Evolutionary conservation across 2,888 invertebrate species (phyloP), one percentile per base, ranked within the genome.

Genomic region (Reticulitermes lucifugus): DNA sequence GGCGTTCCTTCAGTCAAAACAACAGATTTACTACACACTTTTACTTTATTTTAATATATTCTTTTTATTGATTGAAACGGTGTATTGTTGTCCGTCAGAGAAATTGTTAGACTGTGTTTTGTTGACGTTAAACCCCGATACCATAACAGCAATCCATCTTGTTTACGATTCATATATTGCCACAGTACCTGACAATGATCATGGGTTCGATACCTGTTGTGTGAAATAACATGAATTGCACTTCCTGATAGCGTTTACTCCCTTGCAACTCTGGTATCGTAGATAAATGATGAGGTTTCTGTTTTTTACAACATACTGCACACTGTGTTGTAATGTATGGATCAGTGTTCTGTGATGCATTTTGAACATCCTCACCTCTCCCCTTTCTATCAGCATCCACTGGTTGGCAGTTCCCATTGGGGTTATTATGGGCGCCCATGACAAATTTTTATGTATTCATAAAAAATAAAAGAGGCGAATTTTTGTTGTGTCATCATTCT

Each of bases 401-500:
- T 77, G 77, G 77, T n/a, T 79, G 65, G 75, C 85, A 81, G 55
- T 85, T 85, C 85, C 85, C 80, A 79, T 75, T 75, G 85, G 73
- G 75, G 85, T 73, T 85, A 85, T 85, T 85, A 85, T 82, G 81
- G 85, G 59, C 85, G 46, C 77, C 85, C 86, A 83, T 86, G 86
- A 85, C 86, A 86, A 86, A 86, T 86, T 86, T 85, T 86, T 80
- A 86, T 85, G 86, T 82, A 86, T 80, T 85, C 83, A 85, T 86
- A 83, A 84, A 83, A 86, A 79, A 85, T 85, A 83, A 86, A 81
- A 77, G 83, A 70, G 73, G 51, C 79, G 70, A 81, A 83, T 83
- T 85, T 85, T 71, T 85, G 85, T 73, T 83, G 85, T 85, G 85
- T 85, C 83, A 83, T 85, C 83, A 81, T 81, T 81, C 65, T 70